A percentile compares a stretch with the other conserved stretches of the same genome.
These are phyloP conservation scores for Phalacrocorax pelagicus DNA, from an alignment of 2,113 vertebrate species.

Conservation along the genomic window DNA sequence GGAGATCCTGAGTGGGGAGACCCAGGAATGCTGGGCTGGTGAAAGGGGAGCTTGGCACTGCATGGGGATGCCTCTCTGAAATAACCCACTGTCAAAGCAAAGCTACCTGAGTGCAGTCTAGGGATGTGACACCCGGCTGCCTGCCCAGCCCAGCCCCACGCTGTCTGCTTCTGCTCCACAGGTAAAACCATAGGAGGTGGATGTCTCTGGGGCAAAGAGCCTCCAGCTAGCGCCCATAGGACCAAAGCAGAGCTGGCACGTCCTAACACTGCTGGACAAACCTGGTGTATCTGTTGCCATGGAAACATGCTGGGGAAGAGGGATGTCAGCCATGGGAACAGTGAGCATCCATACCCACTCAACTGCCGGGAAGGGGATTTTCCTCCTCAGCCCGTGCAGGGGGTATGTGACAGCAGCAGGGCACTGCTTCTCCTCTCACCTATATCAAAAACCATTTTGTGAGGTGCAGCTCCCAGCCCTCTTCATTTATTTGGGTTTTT, in stretches of 20 bases:
- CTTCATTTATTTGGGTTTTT: not conserved
- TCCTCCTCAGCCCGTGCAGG: not conserved
- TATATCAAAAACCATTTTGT: not conserved
- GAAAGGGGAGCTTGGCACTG: not conserved
- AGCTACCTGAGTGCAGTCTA: not conserved
- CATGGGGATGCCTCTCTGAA: not conserved
- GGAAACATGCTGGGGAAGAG: constrained; percentile 40
- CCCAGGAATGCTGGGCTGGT: not conserved
- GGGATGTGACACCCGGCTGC: not conserved
- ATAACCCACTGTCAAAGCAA: not conserved
- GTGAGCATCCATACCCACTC: constrained; percentile 28
- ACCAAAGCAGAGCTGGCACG: not conserved
- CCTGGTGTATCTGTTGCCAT: constrained; percentile 42
- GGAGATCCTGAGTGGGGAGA: not conserved
- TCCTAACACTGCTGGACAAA: not conserved
- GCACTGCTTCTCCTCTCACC: not conserved
- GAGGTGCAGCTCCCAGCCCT: not conserved
- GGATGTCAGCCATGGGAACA: not conserved
- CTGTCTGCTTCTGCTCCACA: not conserved
- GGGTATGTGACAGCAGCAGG: fast-evolving
- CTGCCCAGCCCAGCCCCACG: not conserved
- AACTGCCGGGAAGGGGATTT: not conserved
- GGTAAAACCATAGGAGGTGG: not conserved
- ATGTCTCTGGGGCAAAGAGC: not conserved
- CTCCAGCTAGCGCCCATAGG: not conserved